Percentiles rank a stretch among this genome's conserved stretches.
These are phyloP conservation scores for Watsonalla binaria DNA, from an alignment of 2,888 invertebrate genomes.

Conservation along the genomic window DNA sequence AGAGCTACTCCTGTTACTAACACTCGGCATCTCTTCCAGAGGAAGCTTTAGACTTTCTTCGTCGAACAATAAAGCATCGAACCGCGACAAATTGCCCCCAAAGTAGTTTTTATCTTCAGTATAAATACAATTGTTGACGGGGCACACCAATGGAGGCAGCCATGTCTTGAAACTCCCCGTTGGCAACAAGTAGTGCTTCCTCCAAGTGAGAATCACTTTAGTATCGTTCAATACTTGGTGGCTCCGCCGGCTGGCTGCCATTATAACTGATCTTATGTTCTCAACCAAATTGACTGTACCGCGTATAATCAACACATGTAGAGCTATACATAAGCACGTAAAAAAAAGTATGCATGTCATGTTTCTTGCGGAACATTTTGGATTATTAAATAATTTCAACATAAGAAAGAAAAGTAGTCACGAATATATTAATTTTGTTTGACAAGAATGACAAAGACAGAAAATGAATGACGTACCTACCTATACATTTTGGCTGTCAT, in stretches of 20 bases:
- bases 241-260: not conserved
- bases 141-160: conserved; percentile 22
- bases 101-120: conserved; percentile 30
- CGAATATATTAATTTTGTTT: not conserved
- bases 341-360: conserved; percentile 16
- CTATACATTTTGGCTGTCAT: no score
- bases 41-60: conserved; percentile 18
- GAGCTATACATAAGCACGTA: conserved; percentile 15
- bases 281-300: conserved; percentile 18
- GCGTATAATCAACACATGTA: conserved; percentile 22
- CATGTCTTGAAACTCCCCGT: conserved; percentile 2
- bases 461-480: not conserved
- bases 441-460: not conserved
- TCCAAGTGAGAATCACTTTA: conserved; percentile 37
- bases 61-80: conserved; percentile 41
- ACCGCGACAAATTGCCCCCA: conserved; percentile 24
- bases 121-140: conserved; percentile 33
- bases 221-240: conserved; percentile 1
- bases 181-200: conserved; percentile 10
- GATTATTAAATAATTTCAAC: conserved; percentile 11
- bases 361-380: conserved; percentile 22
- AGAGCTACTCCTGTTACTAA: not conserved
- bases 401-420: not conserved
- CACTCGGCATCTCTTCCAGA: conserved; percentile 1
- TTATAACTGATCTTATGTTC: conserved; percentile 11